phyloP scores from a whole-genome alignment of 1,140 invertebrate genomes.

The Sesamia nonagrioides region DNA sequence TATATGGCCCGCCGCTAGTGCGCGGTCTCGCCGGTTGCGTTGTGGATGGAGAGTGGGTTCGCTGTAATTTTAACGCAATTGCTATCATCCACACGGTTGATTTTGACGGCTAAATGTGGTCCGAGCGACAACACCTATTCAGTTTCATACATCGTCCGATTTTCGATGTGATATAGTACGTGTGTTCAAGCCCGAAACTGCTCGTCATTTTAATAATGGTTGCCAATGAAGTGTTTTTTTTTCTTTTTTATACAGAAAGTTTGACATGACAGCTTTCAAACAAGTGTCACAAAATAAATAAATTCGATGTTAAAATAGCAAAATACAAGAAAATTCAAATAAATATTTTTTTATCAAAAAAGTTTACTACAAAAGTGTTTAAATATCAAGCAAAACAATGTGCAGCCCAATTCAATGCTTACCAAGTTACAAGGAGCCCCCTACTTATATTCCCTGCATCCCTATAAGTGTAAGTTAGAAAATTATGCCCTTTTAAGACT shows the following conservation, averaged over 20 bases:
- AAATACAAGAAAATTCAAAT: background rate
- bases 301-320: background rate
- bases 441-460: slow-evolving; percentile 64
- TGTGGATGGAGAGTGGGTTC: too few relatives aligned
- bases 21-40: too few relatives aligned
- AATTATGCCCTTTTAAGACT: background rate
- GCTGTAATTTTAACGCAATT: too few relatives aligned
- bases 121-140: too few relatives aligned
- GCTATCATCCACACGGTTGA: too few relatives aligned
- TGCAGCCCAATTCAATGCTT: slow-evolving; percentile 69
- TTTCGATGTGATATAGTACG: too few relatives aligned
- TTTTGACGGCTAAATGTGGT: too few relatives aligned
- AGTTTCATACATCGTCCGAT: too few relatives aligned
- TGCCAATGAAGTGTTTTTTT: too few relatives aligned
- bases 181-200: too few relatives aligned
- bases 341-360: background rate
- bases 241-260: background rate
- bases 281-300: background rate
- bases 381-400: slow-evolving; percentile 55
- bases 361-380: slow-evolving; percentile 21
- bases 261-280: background rate
- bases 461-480: slow-evolving; percentile 63
- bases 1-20: too few relatives aligned
- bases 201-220: too few relatives aligned
- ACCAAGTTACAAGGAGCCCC: slow-evolving; percentile 71